Evolutionary conservation across 1,140 invertebrate genomes (phyloP).

Genomic region (Apis cerana): DNA sequence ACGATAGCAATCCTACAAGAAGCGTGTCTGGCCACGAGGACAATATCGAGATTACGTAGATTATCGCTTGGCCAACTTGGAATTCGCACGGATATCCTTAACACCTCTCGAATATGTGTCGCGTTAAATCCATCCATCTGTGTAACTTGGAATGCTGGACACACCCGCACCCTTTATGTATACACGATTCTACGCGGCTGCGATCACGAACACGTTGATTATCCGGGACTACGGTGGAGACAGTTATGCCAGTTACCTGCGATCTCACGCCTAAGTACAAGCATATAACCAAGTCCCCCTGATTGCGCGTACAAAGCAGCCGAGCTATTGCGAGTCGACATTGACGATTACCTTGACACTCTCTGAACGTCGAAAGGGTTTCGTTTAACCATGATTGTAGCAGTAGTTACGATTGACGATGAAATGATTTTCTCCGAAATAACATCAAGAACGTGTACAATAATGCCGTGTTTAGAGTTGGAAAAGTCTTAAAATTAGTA

Average conservation of each 20-base stretch:
- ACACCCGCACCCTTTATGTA: background rate
- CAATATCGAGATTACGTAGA: conserved; percentile 25
- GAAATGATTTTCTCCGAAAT: no score
- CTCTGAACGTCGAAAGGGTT: conserved; percentile 49
- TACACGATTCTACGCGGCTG: conserved; percentile 8
- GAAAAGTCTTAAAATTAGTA: no score
- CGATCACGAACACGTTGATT: conserved; percentile 67
- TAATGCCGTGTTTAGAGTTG: no score
- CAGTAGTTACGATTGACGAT: no score
- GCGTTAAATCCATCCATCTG: conserved; percentile 45
- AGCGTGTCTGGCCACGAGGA: conserved; percentile 1
- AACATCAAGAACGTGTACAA: background rate
- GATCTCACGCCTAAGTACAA: conserved; percentile 60
- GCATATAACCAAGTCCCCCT: conserved; percentile 59
- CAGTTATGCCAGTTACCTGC: conserved; percentile 67
- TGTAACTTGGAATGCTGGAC: conserved; percentile 17
- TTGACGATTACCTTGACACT: conserved; percentile 10
- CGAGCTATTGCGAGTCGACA: background rate
- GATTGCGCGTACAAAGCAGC: conserved; percentile 25
- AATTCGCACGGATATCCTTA: conserved; percentile 39
- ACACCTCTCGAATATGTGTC: conserved; percentile 33
- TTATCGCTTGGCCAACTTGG: conserved; percentile 38
- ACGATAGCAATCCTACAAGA: background rate
- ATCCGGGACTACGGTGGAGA: conserved; percentile 54
- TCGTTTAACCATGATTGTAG: conserved; percentile 57